Evolutionary conservation across 2,113 vertebrate genomes (phyloP), one percentile per base, ranked within the genome.

Genomic region (Gymnorhina tibicen): DNA sequence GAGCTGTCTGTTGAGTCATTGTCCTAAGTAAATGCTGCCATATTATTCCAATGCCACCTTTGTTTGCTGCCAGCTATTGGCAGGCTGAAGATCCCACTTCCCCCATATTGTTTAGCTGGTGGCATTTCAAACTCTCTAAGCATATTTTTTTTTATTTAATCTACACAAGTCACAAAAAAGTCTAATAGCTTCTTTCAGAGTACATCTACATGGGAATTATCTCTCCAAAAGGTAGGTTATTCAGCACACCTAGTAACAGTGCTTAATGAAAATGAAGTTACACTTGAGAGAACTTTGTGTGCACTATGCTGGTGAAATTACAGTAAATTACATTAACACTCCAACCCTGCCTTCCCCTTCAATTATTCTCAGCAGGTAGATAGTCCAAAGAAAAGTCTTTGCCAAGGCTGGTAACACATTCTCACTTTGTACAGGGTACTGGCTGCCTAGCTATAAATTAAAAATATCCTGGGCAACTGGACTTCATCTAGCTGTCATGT

Each of bases 391-490:
- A 53, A 74, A 72, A 76, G 15, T 37, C 64, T 83, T 91, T 94
- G 59, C 47, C 41, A 52, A 92, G 69, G 39, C 47, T 81, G 64
- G 32, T 97, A 85, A 96, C 13, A 10, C 24, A 30, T 76, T 60
- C 78, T 93, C 67, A 91, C 91, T 78, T 68, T 93, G 75, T 59
- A 16, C 75, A 99, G 99, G 99, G 60, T 99, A 99, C 85, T 99
- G 99, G 99, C 92, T 99, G 75, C 99, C 99, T 27, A 98, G 98
- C 81, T 98, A 99, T 95, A 99, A 99, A 93, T 93, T 99, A 89
- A 99, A 99, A 91, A 98, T 96, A 63, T 99, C 99, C 18, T 99
- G 99, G 99, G 99, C 99, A 4, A 99, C 98, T 56, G 99, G 98
- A 11, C 97, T 99, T 63, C 99, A 99, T 46, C 98, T 99, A 12